A percentile compares a stretch with the other conserved stretches of the same genome.
Conservation (phyloP, 2,797 vertebrate species). For the Trachops cirrhosus region DNA sequence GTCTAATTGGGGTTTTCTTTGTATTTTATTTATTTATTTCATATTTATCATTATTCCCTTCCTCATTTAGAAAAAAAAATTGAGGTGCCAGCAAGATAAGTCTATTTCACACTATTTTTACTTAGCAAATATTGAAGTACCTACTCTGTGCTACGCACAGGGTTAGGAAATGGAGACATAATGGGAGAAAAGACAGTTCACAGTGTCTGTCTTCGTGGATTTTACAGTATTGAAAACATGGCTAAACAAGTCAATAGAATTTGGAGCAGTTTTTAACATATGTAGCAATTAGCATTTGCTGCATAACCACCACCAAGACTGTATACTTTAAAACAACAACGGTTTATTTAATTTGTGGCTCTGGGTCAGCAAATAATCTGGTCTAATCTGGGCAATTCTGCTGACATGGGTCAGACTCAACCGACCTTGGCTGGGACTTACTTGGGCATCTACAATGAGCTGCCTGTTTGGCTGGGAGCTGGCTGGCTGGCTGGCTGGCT, state of each 20-base stretch:
- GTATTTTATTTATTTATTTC: constrained; percentile 38
- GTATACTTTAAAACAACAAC: background rate
- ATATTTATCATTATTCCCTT: constrained; percentile 23
- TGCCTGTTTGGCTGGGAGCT: background rate
- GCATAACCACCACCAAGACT: background rate
- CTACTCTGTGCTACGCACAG: background rate
- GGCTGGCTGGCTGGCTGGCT: background rate
- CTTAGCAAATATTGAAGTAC: background rate
- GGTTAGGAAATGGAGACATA: background rate
- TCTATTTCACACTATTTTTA: constrained; percentile 5
- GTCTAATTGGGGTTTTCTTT: constrained; percentile 41
- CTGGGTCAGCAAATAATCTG: background rate
- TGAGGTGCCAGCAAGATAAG: background rate
- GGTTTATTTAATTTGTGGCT: background rate
- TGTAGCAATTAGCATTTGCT: background rate
- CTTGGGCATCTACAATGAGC: background rate
- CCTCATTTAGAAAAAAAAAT: constrained; percentile 22
- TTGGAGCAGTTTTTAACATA: background rate
- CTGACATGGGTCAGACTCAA: background rate
- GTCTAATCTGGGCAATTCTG: background rate
- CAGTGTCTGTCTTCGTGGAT: background rate
- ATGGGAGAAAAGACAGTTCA: background rate
- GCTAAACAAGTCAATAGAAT: background rate
- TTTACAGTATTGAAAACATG: background rate
- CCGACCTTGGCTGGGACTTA: background rate